Percentiles rank a stretch among this genome's conserved stretches.
phyloP scores from a whole-genome alignment of 2,113 vertebrate species.

The Rattus rattus region DNA sequence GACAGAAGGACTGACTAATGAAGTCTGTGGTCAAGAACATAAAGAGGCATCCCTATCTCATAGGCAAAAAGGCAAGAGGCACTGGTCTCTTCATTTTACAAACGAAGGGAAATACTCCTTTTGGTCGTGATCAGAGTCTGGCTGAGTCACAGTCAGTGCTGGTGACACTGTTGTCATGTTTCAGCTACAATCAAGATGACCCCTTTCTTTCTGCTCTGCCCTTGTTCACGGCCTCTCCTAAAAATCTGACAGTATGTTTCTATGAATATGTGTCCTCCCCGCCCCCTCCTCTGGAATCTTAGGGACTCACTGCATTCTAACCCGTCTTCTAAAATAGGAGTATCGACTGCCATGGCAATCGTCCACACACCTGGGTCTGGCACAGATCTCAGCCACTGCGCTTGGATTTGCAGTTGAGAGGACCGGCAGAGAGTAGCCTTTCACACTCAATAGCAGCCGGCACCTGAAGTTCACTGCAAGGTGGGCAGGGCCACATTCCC shows the following conservation, averaged over 20 bases:
- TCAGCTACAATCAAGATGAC: neutral
- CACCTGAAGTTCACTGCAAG: neutral
- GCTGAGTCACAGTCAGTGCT: neutral
- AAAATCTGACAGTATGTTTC: neutral
- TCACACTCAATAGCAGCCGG: neutral
- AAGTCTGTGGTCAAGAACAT: neutral
- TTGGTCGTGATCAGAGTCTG: neutral
- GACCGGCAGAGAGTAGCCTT: neutral
- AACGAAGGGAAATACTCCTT: neutral
- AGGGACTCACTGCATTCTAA: neutral
- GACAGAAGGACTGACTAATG: too few species aligned
- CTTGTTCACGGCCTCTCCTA: neutral
- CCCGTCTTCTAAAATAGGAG: neutral
- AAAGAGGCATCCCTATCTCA: neutral
- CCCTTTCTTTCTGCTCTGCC: neutral
- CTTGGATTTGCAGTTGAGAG: neutral
- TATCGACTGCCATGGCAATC: neutral
- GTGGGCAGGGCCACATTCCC: slow-evolving; percentile 60
- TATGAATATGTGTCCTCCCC: neutral
- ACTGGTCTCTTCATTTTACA: neutral
- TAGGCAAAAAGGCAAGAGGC: neutral
- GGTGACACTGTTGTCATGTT: neutral
- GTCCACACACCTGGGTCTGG: neutral
- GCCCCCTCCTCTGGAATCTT: neutral
- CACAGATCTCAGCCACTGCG: neutral